Conservation (phyloP, 2,797 vertebrate genomes). For the Xenops minutus region DNA sequence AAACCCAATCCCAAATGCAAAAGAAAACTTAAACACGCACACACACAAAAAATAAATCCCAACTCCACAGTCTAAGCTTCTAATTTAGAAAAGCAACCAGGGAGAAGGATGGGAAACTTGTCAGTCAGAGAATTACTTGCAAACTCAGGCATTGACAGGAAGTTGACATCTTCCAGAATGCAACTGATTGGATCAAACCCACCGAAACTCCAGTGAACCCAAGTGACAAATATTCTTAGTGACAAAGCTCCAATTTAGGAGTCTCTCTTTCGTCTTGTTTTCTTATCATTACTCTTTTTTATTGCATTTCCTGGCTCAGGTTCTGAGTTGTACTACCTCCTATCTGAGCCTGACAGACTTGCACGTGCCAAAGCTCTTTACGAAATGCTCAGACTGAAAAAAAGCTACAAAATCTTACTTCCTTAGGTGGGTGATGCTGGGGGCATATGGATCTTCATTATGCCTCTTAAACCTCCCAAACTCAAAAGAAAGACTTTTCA, state of each 20-base stretch:
- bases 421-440: not conserved
- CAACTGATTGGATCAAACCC: conserved; percentile 29
- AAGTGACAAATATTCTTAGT: conserved; percentile 23
- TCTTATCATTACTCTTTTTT: not conserved
- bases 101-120: conserved; percentile 3
- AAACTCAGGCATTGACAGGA: not conserved
- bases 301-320: not conserved
- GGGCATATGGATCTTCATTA: not conserved
- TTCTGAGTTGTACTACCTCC: not conserved
- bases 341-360: not conserved
- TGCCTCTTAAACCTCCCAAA: not conserved
- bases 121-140: not conserved
- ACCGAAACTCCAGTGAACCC: conserved; percentile 9
- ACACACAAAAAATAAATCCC: not conserved
- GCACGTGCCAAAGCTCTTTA: not conserved
- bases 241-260: conserved; percentile 43
- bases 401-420: not conserved
- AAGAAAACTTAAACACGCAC: not conserved
- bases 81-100: conserved; percentile 8
- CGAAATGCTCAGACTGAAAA: not conserved
- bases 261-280: conserved; percentile 36
- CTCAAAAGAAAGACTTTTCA: not conserved
- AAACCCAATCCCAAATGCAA: not conserved
- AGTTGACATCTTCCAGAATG: conserved; percentile 11
- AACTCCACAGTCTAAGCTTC: not conserved